Evolutionary conservation across 2,113 vertebrate species (phyloP), one percentile per base, ranked within the genome.

Genomic region (Coturnix japonica): DNA sequence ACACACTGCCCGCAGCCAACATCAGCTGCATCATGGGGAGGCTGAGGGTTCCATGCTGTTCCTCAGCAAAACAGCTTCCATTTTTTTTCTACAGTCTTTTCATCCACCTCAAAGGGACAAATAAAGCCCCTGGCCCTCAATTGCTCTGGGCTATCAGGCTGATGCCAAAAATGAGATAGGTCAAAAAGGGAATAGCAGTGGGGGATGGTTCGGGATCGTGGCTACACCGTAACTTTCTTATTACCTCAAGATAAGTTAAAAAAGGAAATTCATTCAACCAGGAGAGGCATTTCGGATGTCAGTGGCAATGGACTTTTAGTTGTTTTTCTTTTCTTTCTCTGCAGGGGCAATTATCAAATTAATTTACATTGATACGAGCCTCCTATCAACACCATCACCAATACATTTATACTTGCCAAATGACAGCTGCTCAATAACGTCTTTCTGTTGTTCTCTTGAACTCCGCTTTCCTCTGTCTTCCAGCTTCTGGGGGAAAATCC

Each of bases 271-370:
- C 37, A 63, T 92, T 87, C 91, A 82, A 91, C 71, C 76, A 87
- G 59, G 21, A 65, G 57, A 93, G 56, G 84, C 0, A 0, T 76
- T 80, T 85, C 1, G 1, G 60, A 46, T 89, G 80, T 81, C 78
- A 76, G 71, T 80, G 84, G 67, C 81, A 70, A 82, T n/a, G 82
- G 74, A 51, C 39, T 90, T 73, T 90, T 73, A 78, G 61, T 79
- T 78, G 85, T 72, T 47, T 17, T 47, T 51, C 39, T 80, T 86
- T 46, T 18, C 22, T 78, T 87, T 87, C 56, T 51, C 64, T 56
- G 67, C n/a, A 35, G n/a, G 66, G 75, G 61, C 85, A 92, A 93
- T 94, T 89, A 87, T 73, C 81, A 91, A 91, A 93, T 94, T 85
- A 91, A 89, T 81, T n/a, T 59, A 56, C 67, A 80, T 85, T 66